A percentile compares a stretch with the other conserved stretches of the same genome.
Evolutionary conservation across 2,797 vertebrate species (phyloP).

Genomic region (Schizopygopsis malacanthus): DNA sequence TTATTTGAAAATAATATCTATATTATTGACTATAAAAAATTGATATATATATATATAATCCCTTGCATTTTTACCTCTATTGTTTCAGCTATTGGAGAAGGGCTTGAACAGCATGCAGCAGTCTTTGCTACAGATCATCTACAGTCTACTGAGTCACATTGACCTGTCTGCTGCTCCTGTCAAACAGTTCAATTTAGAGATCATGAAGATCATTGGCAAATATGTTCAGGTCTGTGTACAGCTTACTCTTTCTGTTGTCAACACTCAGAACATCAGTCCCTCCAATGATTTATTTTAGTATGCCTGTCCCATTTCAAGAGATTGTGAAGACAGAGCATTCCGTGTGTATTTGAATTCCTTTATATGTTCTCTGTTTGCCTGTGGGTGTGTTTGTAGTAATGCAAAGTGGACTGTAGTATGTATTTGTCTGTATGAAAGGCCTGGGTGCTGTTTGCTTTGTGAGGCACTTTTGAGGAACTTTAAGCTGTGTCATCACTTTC

Average conservation of each 20-base stretch:
- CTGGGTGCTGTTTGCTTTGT: neutral
- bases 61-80: conserved; percentile 11
- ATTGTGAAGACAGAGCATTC: neutral
- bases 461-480: neutral
- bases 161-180: conserved; percentile 94
- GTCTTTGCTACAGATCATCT: conserved; percentile 95
- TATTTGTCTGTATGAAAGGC: conserved; percentile 8
- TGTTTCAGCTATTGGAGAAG: conserved; percentile 89
- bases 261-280: neutral
- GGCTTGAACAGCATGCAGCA: conserved; percentile 97
- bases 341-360: neutral
- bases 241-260: neutral
- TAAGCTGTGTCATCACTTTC: conserved; percentile 24
- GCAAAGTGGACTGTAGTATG: neutral
- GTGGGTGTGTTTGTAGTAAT: neutral
- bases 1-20: too few relatives aligned
- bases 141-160: conserved; percentile 95
- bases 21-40: too few relatives aligned
- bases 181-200: conserved; percentile 98
- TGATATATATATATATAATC: neutral
- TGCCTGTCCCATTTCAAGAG: neutral
- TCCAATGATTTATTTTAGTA: neutral
- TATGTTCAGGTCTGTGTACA: conserved; percentile 90
- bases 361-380: neutral
- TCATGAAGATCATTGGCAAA: conserved; percentile 99